A percentile compares a stretch with the other conserved stretches of the same genome.
Conservation (phyloP, 2,797 vertebrate species). For the Epinephelus awoara region DNA sequence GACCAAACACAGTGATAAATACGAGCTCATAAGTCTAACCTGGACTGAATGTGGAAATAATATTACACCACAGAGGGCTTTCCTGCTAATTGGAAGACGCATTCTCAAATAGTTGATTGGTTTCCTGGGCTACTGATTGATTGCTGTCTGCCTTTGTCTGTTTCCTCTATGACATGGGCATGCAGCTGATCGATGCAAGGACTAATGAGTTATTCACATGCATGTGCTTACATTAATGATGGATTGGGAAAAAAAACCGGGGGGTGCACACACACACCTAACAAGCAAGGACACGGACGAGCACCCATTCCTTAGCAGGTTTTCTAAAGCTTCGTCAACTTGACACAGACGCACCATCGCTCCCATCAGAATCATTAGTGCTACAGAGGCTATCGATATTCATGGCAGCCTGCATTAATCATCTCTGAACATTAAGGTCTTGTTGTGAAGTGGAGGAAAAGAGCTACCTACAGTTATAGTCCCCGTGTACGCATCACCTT, state of each 20-base stretch:
- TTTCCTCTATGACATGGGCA: constrained; percentile 59
- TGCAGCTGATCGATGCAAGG: constrained; percentile 73
- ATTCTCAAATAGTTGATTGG: constrained; percentile 75
- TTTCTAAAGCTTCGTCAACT: constrained; percentile 41
- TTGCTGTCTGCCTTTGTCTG: constrained; percentile 66
- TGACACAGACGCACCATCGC: constrained; percentile 26
- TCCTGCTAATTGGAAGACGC: constrained; percentile 78
- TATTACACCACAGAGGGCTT: constrained; percentile 64
- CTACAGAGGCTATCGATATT: constrained; percentile 54
- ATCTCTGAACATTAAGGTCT: constrained; percentile 52
- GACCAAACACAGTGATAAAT: constrained; percentile 47
- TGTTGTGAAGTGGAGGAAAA: constrained; percentile 51
- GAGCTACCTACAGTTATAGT: constrained; percentile 52
- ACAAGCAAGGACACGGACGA: constrained; percentile 36
- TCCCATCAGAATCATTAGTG: constrained; percentile 63
- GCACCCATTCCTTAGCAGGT: constrained; percentile 27
- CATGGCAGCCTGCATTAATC: constrained; percentile 61
- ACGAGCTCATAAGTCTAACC: constrained; percentile 28
- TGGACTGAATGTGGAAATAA: constrained; percentile 50
- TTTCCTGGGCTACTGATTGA: constrained; percentile 80
- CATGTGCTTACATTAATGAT: constrained; percentile 68
- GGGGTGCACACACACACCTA: neutral
- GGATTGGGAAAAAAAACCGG: constrained; percentile 5
- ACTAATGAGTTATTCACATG: constrained; percentile 81
- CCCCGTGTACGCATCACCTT: constrained; percentile 16